Evolutionary conservation across 2,888 invertebrate species (phyloP), one percentile per base, ranked within the genome.

Genomic region (Ariolimax columbianus): DNA sequence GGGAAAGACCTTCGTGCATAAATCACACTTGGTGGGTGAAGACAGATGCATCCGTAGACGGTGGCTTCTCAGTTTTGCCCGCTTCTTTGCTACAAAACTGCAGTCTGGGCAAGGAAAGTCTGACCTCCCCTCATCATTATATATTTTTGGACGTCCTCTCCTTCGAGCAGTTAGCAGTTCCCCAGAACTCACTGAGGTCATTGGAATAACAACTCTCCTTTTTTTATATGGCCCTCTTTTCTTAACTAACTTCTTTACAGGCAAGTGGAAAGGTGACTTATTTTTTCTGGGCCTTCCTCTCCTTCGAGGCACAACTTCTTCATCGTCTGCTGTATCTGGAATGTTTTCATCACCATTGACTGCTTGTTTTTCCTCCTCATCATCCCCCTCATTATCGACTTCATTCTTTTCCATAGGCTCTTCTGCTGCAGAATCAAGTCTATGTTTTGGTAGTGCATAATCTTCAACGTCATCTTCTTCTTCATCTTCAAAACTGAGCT

Each of bases 1-100:
- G 11, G 87, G 88, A 78, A 91, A 91, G 17, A 90, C 86, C 85
- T 91, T 91, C 33, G 87, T 84, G 87, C 91, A 91, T 14, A 90
- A 55, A 40, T 89, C 88, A 89, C 91, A 91, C 79, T 88, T 88
- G 0, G 85, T 84, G 19, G 88, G 89, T 73, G 85, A 82, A 23
- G 88, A 86, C 55, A 84, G 75, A 77, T 91, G 91, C 70, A 88
- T 77, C 38, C 88, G 84, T 40, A 85, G 85, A 68, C 73, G 85
- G 77, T 91, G 91, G 63, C 88, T 88, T 23, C 79, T 80, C 17
- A 90, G 82, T 72, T 86, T 84, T 40, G 87, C 87, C 72, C 86
- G 86, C 33, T 77, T 89, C 82, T 88, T 88, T 38, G 88, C 89
- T 9, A 86, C 84, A 86, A 89, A 90, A 55, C 88, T 86, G 85